Evolutionary conservation across 2,888 invertebrate genomes (phyloP).

Genomic region (Rhaphigaster nebulosa): DNA sequence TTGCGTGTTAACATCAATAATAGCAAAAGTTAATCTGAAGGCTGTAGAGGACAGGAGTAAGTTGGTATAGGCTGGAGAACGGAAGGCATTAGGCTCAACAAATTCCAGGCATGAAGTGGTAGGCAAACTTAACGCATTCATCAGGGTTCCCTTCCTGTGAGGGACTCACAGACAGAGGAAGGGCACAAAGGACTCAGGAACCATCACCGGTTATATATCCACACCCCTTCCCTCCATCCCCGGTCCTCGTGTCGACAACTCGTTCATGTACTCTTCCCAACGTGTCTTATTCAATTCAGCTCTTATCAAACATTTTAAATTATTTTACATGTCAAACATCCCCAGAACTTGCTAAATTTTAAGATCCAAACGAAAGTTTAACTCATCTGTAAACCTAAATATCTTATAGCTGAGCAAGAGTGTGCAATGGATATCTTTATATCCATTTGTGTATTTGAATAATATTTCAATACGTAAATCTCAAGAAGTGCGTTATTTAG

Average conservation of each 20-base stretch:
- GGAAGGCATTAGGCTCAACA: constrained; percentile 46
- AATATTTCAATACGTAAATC: too few relatives aligned
- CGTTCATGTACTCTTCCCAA: background rate
- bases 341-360: background rate
- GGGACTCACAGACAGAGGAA: constrained; percentile 23
- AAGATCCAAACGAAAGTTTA: too few relatives aligned
- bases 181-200: constrained; percentile 13
- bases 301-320: background rate
- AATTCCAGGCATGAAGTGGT: constrained; percentile 30
- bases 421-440: too few relatives aligned
- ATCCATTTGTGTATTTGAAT: too few relatives aligned
- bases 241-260: background rate
- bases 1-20: background rate
- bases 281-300: background rate
- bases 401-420: too few relatives aligned
- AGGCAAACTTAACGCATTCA: constrained; percentile 46
- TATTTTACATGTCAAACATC: background rate
- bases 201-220: constrained; percentile 20
- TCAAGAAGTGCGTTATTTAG: too few relatives aligned
- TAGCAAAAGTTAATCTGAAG: background rate
- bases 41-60: background rate
- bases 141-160: constrained; percentile 29
- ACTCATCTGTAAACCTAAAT: too few relatives aligned
- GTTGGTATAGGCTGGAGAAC: background rate
- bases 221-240: background rate